A percentile compares a stretch with the other conserved stretches of the same genome.
phyloP scores from a whole-genome alignment of 2,113 vertebrate genomes.

The Fregetta grallaria region DNA sequence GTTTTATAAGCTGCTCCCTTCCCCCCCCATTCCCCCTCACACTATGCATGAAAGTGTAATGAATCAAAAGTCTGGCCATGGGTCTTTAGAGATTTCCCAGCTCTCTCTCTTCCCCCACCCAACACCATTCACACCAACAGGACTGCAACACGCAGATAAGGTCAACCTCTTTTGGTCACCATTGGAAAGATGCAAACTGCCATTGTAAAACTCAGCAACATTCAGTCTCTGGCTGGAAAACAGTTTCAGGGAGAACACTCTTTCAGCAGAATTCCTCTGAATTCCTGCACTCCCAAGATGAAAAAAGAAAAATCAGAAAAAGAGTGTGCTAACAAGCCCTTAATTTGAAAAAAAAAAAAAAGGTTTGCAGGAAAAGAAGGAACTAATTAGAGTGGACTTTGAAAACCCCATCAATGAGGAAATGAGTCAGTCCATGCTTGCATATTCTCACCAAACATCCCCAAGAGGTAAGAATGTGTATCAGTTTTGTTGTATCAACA shows the following conservation, averaged over 20 bases:
- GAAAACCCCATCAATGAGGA: not conserved
- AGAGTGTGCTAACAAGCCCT: not conserved
- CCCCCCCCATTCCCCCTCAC: accelerated
- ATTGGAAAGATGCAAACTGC: not conserved
- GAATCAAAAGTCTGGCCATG: not conserved
- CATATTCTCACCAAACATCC: not conserved
- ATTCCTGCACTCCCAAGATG: not conserved
- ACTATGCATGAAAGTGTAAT: not conserved
- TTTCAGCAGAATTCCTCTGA: not conserved
- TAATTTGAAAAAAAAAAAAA: not conserved
- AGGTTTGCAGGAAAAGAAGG: not conserved
- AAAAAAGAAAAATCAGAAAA: not conserved
- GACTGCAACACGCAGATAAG: not conserved
- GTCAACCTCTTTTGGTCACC: not conserved
- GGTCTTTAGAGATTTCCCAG: not conserved
- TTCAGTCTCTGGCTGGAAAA: not conserved
- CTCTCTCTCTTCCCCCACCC: not conserved
- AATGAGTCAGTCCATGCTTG: not conserved
- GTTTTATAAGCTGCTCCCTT: not conserved
- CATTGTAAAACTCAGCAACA: not conserved
- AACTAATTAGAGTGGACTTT: not conserved
- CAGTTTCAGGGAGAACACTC: not conserved
- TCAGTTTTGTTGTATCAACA: not conserved
- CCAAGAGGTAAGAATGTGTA: not conserved
- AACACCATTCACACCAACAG: not conserved